Evolutionary conservation across 2,888 invertebrate species (phyloP).

Genomic region (Hydroisotoma schaefferi): DNA sequence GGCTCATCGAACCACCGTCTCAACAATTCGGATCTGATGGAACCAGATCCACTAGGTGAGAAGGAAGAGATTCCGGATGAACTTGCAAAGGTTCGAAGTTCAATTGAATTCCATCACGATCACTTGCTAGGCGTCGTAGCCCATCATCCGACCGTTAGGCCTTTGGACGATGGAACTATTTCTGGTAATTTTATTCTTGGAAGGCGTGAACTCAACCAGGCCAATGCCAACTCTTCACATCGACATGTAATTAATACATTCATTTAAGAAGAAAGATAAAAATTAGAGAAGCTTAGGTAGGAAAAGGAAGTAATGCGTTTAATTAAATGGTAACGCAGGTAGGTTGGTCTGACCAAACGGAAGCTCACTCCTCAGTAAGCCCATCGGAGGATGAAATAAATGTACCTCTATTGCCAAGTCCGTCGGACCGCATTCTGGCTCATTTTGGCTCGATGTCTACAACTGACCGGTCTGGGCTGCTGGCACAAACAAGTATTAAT

Average conservation of each 20-base stretch:
- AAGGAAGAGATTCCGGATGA: too few species aligned
- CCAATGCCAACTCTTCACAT: constrained; percentile 3
- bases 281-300: not conserved
- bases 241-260: not conserved
- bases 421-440: not conserved
- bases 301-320: not conserved
- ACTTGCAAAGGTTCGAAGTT: constrained; percentile 1
- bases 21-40: too few species aligned
- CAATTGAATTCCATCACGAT: not conserved
- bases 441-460: not conserved
- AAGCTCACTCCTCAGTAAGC: not conserved
- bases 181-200: not conserved
- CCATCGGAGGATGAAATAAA: too few species aligned
- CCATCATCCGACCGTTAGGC: not conserved
- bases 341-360: not conserved
- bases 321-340: not conserved
- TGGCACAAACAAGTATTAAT: not conserved
- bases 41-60: too few species aligned
- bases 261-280: not conserved
- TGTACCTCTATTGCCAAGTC: not conserved
- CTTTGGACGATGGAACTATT: not conserved
- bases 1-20: too few species aligned
- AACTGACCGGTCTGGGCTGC: not conserved
- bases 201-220: not conserved
- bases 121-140: not conserved